Evolutionary conservation across 2,113 vertebrate genomes (phyloP), one percentile per base, ranked within the genome.

Genomic region (Dolichallabes microphthalmus): DNA sequence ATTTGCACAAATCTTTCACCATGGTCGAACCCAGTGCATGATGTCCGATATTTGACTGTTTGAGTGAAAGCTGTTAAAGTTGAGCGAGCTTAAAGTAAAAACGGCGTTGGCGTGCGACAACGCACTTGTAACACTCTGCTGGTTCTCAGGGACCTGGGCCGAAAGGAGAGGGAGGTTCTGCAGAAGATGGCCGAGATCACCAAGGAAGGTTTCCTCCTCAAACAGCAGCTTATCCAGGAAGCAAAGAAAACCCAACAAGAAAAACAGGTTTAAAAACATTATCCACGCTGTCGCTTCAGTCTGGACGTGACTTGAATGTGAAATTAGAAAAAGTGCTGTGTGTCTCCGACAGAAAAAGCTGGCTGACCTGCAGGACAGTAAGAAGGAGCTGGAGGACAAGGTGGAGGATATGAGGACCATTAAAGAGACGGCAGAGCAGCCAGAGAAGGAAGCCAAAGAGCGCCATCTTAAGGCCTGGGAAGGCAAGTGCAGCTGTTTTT

Each of bases 391-490:
- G 76, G 96, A 97, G 86, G 91, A 92, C 9, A 95, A 92, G 84
- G 94, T 98, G 85, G 96, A 97, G 53, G 73, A 89, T 4, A 89
- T 97, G 75, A 94, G 94, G 82, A 87, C 90, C 0, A 86, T 92
- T 4, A 98, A 98, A 88, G 97, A 98, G 64, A 90, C 93, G 0
- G 96, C 94, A 0, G 97, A 98, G 88, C 92, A 95, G 82, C 96
- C 96, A 0, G 97, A 98, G 87, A 95, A 94, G 87, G 96, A 95
- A 90, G 96, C 96, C 82, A 97, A 96, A 90, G 96, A 96, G 15
- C 93, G 88, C 89, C 96, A 98, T 79, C 94, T 92, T 52, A 95
- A 94, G 92, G 92, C 93, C 4, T 98, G 97, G 97, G 97, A 98
- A 90, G 96, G 97, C 97, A 90, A 73, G 39, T 73, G 19, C 66